Evolutionary conservation across 2,888 invertebrate genomes (phyloP), one percentile per base, ranked within the genome.

Genomic region (Xylota segnis): DNA sequence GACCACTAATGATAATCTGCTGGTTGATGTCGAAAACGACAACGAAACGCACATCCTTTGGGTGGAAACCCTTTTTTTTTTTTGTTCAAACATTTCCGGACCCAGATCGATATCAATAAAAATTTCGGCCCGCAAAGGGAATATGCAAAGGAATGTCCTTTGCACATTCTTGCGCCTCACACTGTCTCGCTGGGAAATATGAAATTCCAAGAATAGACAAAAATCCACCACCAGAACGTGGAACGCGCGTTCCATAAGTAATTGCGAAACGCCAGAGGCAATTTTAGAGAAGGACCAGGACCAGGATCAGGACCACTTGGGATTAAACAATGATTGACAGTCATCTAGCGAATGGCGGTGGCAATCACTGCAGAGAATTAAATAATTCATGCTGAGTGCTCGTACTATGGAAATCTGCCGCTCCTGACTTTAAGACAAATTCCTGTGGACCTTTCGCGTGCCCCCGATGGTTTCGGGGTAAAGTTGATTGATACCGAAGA

Each of bases 401-500:
- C 45, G 32, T 9, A 37, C 6, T 23, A 52, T 47, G 50, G 34
- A 65, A 37, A 65, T 34, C 52, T 43, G 14, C 32, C n/a, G n/a
- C n/a, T 4, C 34, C 5, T 50, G 50, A 65, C 50, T 50, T 65
- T 23, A n/a, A 32, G 47, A 14, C 56, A 56, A 56, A 56, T 56
- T 56, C 56, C 14, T 32, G 16, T 16, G 27, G 40, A 32, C n/a
- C 14, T 9, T 54, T 18, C 16, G 43, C 29, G 43, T 37, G 2
- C 7, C 14, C 6, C 6, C 9, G 4, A 6, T 9, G 50, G 50
- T 12, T 54, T 9, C 18, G 5, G 27, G 12, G 12, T 14, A 12
- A 23, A 23, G 14, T 34, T 63, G 54, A 74, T 74, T 54, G 54
- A 45, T 63, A 74, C 54, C 63, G 74, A 70, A 43, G 16, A 2